Evolutionary conservation across 2,888 invertebrate genomes (phyloP).

Genomic region (Drosophila infuscata): DNA sequence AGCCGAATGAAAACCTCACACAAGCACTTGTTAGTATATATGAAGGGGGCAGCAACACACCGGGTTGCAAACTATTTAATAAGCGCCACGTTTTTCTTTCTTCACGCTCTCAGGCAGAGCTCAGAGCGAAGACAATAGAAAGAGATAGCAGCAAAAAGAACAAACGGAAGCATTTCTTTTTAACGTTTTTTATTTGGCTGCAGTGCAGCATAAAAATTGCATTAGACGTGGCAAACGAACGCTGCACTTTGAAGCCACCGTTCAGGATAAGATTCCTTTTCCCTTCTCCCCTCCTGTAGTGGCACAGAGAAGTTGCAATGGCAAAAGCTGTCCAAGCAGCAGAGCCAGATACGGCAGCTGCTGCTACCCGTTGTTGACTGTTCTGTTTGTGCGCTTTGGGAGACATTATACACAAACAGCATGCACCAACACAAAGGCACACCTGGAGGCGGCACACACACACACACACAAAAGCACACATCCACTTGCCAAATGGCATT

Average conservation of each 20-base stretch:
- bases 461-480: background rate
- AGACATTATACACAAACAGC: conserved; percentile 56
- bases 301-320: background rate
- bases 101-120: conserved; percentile 23
- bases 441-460: conserved; percentile 7
- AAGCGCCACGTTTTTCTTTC: conserved; percentile 63
- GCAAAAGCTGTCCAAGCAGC: background rate
- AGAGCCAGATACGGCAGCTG: conserved; percentile 32
- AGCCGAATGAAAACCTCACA: conserved; percentile 30
- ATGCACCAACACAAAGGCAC: conserved; percentile 9
- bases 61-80: conserved; percentile 63
- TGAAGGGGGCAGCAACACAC: background rate
- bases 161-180: conserved; percentile 59
- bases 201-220: conserved; percentile 79
- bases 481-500: conserved; percentile 32
- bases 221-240: conserved; percentile 66
- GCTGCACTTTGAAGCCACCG: conserved; percentile 43
- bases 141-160: conserved; percentile 12
- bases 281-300: background rate
- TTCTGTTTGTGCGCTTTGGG: conserved; percentile 69
- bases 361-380: conserved; percentile 59
- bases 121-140: conserved; percentile 53
- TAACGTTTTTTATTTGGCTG: conserved; percentile 31
- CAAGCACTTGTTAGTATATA: conserved; percentile 10
- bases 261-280: conserved; percentile 10